Evolutionary conservation across 2,888 invertebrate genomes (phyloP), one percentile per base, ranked within the genome.

Genomic region (Euclidia mi): DNA sequence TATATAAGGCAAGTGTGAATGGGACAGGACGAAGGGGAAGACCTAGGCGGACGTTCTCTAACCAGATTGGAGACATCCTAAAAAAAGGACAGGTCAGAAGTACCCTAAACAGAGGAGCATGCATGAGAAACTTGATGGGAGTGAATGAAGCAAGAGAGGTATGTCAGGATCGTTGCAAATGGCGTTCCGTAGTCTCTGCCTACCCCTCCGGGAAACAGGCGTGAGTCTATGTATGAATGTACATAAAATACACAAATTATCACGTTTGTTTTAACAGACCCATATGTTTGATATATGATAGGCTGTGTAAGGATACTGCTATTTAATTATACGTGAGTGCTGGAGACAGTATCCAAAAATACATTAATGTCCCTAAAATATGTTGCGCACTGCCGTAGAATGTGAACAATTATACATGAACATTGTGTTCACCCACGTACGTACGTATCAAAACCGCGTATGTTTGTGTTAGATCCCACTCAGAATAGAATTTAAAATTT

Each of bases 401-500:
- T 66, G 40, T 40, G 28, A 40, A 51, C 45, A 65, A 51, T 53
- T 47, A 59, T 15, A 60, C 60, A 52, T 65, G 55, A 37, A 56
- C 53, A 55, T 53, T 35, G 31, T 44, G n/a, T 29, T 38, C 46
- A 43, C 32, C 12, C 43, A 43, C 12, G 15, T 41, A 50, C 6
- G 10, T 51, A 56, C 46, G 20, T 41, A 49, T 44, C 45, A 65
- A 69, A 76, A 58, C 66, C 65, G 46, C 67, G 32, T 51, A 55
- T 69, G 63, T 59, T 63, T 64, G 58, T 44, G 65, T 68, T 59
- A 67, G 63, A 76, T 66, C 64, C 65, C 58, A 65, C 79, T 69
- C 66, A 66, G 66, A 76, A 78, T 76, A 76, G 63, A 73, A 76
- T 76, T 73, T 69, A 78, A 78, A 76, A 73, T 76, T 78, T 78